A percentile compares a stretch with the other conserved stretches of the same genome.
phyloP scores from a whole-genome alignment of 2,888 invertebrate species.

The Lapara coniferarum region DNA sequence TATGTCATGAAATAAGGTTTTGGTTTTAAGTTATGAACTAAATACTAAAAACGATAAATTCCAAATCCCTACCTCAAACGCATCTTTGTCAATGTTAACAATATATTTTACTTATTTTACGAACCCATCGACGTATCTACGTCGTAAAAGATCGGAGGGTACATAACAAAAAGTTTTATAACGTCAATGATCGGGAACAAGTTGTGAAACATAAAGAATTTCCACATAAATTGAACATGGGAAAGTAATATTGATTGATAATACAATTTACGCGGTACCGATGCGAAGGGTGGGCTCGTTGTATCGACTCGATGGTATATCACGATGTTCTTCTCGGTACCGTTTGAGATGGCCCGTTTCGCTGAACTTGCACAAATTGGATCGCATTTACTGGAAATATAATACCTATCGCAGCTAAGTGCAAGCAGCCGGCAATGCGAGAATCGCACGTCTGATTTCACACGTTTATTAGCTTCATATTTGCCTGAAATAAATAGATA shows the following conservation, averaged over 20 bases:
- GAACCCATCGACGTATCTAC: neutral
- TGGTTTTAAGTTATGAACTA: too few relatives aligned
- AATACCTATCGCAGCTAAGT: constrained; percentile 44
- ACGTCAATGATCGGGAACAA: constrained; percentile 44
- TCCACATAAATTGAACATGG: constrained; percentile 54
- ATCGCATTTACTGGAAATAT: constrained; percentile 52
- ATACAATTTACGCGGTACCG: constrained; percentile 54
- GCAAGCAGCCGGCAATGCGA: constrained; percentile 37
- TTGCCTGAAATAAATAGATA: constrained; percentile 15
- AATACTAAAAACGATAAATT: too few relatives aligned
- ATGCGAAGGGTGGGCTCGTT: constrained; percentile 46
- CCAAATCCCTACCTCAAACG: too few relatives aligned
- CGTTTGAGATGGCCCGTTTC: constrained; percentile 38
- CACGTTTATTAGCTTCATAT: neutral
- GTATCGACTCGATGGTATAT: constrained; percentile 52
- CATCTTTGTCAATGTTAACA: too few relatives aligned
- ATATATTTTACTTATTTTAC: too few relatives aligned
- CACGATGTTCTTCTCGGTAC: constrained; percentile 46
- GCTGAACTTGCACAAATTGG: constrained; percentile 57
- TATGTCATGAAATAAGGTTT: too few relatives aligned
- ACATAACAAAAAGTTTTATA: constrained; percentile 38
- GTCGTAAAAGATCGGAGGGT: neutral
- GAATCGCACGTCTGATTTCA: constrained; percentile 27
- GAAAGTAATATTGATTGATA: constrained; percentile 68
- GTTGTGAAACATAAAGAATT: constrained; percentile 49